These are phyloP conservation scores for Tragelaphus strepsiceros DNA, from an alignment of 2,113 vertebrate genomes.

Conservation along the genomic window DNA sequence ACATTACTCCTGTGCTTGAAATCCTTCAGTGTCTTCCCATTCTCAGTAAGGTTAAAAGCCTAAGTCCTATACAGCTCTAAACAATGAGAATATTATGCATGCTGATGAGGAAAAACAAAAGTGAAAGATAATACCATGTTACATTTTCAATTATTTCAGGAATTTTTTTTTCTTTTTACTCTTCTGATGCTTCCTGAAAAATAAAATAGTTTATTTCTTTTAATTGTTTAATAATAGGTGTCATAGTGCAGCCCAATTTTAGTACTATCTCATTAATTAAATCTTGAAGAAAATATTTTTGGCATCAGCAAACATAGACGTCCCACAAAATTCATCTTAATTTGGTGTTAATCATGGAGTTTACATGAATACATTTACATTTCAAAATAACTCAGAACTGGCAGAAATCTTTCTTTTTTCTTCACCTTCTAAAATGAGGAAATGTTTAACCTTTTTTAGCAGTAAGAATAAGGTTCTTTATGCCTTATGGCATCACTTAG, in stretches of 20 bases:
- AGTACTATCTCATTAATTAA: background rate
- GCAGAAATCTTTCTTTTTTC: background rate
- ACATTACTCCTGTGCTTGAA: background rate
- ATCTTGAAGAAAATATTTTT: background rate
- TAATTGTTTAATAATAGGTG: background rate
- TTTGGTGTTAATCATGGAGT: background rate
- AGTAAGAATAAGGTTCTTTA: background rate
- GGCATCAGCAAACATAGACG: background rate
- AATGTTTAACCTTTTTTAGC: background rate
- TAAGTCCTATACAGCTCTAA: background rate
- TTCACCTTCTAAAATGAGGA: background rate
- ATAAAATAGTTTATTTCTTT: background rate
- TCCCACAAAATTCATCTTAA: background rate
- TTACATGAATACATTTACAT: background rate
- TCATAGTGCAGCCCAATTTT: background rate
- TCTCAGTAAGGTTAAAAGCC: background rate
- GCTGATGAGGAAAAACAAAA: background rate
- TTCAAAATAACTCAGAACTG: background rate
- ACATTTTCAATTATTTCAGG: background rate
- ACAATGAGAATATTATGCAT: background rate
- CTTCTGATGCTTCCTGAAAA: background rate
- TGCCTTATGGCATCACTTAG: background rate
- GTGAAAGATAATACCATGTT: background rate
- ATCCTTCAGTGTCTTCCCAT: background rate
- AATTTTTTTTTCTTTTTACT: background rate